Base-by-base conservation (phyloP, 2,113 vertebrate species). In the Saccopteryx leptura region DNA sequence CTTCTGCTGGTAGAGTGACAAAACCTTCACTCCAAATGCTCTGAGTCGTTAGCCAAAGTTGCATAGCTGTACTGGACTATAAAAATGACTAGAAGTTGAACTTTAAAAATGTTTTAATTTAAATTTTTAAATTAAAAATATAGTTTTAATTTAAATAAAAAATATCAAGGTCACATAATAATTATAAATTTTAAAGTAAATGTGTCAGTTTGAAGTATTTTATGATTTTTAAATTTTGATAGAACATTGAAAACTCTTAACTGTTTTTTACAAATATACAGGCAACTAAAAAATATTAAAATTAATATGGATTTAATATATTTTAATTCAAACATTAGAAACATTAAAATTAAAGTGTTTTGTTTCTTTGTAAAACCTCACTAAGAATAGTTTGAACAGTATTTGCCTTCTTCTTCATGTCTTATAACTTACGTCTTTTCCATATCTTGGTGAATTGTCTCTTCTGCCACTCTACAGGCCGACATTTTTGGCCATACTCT, bases 341-440 rank as follows among this genome's bases (percentile, higher is more conserved):
- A 56, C 11, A 24, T 21, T 82, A 63, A 66, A 82, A 81, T 80
- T 72, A n/a, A 65, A 81, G 4, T 74, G 26, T 69, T 83, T 87
- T 82, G n/a, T 79, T 95, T 79, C 33, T 58, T 80, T 50, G 4
- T 39, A 75, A 65, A 86, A 94, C 50, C 17, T 93, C 46, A 60
- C 31, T 48, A 50, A 52, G 10, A 72, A 13, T 24, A 31, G 2
- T 69, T 78, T 86, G 24, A 89, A 89, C 10, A 54, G 26, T 9
- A n/a, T 15, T 88, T 60, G 50, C 9, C 9, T 90, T 80, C 15
- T 71, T 39, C 46, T n/a, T 56, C n/a, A 60, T 78, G 17, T 48
- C 28, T 5, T 61, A 12, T 9, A 52, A 46, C 5, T 88, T 60
- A 61, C 7, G 66, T 66, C 63, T 65, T 19, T 66, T 31, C 18